phyloP scores from a whole-genome alignment of 2,113 vertebrate species.

The Channa argus region DNA sequence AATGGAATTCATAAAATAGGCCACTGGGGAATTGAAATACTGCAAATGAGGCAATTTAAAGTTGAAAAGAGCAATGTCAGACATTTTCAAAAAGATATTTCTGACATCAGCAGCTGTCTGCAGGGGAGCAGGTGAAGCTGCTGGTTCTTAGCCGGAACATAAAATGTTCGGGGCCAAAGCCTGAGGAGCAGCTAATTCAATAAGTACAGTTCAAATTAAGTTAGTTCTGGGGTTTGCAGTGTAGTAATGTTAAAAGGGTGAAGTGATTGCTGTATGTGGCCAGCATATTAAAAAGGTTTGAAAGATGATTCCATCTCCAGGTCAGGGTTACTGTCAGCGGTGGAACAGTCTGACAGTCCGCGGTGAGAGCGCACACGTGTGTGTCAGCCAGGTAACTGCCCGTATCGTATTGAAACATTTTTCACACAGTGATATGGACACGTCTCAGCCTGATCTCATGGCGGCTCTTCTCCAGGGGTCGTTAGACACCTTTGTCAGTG shows the following conservation, averaged over 20 bases:
- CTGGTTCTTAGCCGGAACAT: neutral
- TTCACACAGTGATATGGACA: constrained; percentile 32
- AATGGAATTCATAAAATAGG: constrained; percentile 28
- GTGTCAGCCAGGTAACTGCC: constrained; percentile 14
- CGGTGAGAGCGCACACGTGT: neutral
- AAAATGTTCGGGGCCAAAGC: neutral
- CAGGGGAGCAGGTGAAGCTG: constrained; percentile 11
- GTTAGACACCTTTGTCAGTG: constrained; percentile 14
- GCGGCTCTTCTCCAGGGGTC: constrained; percentile 36
- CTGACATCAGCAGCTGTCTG: neutral
- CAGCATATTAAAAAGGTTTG: neutral
- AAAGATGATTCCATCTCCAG: constrained; percentile 20
- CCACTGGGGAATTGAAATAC: neutral
- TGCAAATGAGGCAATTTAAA: constrained; percentile 39
- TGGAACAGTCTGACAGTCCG: neutral
- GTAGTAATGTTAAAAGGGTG: neutral
- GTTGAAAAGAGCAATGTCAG: constrained; percentile 19
- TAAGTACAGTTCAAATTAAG: neutral
- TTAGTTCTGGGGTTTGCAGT: neutral
- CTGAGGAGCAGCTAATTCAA: neutral
- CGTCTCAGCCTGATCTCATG: constrained; percentile 11
- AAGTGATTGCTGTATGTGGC: neutral
- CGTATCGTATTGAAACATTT: constrained; percentile 6
- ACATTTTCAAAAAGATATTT: neutral
- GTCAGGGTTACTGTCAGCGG: neutral